These are phyloP conservation scores for Himalopsyche japonica DNA, from an alignment of 2,888 invertebrate genomes.

Conservation along the genomic window DNA sequence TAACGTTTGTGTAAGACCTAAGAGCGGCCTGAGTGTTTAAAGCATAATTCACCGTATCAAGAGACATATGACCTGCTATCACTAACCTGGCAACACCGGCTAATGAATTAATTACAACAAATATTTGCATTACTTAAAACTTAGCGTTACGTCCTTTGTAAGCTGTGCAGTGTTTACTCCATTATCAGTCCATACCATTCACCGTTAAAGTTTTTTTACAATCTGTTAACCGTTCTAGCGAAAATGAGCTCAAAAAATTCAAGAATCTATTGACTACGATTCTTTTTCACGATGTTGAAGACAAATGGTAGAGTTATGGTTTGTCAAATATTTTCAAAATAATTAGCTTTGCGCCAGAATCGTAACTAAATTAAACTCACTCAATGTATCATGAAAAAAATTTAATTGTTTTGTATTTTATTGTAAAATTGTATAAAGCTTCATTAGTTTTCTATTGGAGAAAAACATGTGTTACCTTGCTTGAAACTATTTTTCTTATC, in stretches of 20 bases:
- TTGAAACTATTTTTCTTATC: no score
- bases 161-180: background rate
- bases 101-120: slow-evolving; percentile 31
- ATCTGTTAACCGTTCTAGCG: background rate
- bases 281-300: no score
- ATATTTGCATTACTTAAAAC: slow-evolving; percentile 20
- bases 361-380: no score
- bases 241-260: background rate
- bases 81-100: background rate
- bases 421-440: no score
- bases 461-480: no score
- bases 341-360: no score
- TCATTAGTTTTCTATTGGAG: no score
- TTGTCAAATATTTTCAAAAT: no score
- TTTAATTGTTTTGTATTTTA: no score
- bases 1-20: background rate
- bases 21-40: background rate
- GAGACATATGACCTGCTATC: background rate
- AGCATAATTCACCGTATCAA: background rate
- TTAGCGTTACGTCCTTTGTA: slow-evolving; percentile 4
- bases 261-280: background rate
- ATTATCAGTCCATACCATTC: background rate
- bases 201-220: background rate
- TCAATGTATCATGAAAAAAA: no score
- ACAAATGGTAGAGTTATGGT: no score